Evolutionary conservation across 2,797 vertebrate genomes (phyloP).

Genomic region (Falco cherrug): DNA sequence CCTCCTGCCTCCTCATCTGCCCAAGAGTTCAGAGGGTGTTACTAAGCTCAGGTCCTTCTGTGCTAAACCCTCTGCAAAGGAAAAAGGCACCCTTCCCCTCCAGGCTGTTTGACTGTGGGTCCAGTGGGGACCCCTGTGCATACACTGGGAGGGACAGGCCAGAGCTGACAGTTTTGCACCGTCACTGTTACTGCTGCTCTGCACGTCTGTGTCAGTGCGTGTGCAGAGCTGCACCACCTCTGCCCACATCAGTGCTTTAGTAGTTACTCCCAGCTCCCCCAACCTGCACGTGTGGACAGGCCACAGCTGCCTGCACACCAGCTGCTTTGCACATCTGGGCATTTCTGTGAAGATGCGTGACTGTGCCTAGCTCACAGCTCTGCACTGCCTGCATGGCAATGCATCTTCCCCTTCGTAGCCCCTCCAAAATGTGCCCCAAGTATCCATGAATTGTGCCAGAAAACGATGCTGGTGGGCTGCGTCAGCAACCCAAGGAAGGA

Average conservation of each 20-base stretch:
- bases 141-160: background rate
- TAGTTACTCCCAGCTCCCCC: background rate
- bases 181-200: background rate
- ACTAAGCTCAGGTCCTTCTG: background rate
- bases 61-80: background rate
- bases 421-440: background rate
- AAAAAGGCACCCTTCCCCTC: background rate
- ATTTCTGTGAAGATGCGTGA: background rate
- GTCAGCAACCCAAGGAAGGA: background rate
- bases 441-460: background rate
- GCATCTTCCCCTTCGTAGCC: background rate
- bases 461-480: background rate
- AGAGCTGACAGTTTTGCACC: background rate
- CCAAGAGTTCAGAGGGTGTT: background rate
- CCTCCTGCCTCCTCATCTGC: background rate
- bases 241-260: background rate
- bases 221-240: background rate
- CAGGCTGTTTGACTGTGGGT: background rate
- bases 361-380: background rate
- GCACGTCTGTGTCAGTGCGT: fast-evolving
- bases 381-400: fast-evolving
- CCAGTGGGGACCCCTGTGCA: background rate
- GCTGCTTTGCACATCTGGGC: constrained; percentile 33
- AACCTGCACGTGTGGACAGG: background rate
- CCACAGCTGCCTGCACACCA: background rate